A percentile compares a stretch with the other conserved stretches of the same genome.
These are phyloP conservation scores for Chymomyza fuscimana DNA, from an alignment of 2,888 invertebrate species.

Conservation along the genomic window DNA sequence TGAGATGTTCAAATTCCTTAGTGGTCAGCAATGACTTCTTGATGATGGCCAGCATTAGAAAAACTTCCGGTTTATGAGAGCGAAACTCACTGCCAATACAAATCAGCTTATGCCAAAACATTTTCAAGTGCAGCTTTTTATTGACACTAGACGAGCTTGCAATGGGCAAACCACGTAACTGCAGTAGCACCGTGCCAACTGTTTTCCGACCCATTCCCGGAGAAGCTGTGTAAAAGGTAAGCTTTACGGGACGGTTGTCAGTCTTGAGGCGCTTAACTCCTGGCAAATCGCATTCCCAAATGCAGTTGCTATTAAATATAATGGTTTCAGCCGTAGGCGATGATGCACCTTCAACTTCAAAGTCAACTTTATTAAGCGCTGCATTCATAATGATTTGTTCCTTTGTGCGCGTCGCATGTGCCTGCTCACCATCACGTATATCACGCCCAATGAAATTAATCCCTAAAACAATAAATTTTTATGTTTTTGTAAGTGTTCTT, in stretches of 20 bases:
- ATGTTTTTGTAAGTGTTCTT: neutral
- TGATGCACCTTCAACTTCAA: slow-evolving; percentile 85
- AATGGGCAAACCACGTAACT: slow-evolving; percentile 85
- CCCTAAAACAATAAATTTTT: slow-evolving; percentile 31
- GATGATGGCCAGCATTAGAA: slow-evolving; percentile 83
- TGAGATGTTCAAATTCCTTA: slow-evolving; percentile 62
- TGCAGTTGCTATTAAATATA: slow-evolving; percentile 86
- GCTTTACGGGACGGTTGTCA: slow-evolving; percentile 86
- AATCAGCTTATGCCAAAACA: slow-evolving; percentile 84
- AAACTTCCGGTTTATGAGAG: slow-evolving; percentile 83
- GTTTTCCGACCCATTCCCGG: slow-evolving; percentile 79
- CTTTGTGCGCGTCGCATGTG: slow-evolving; percentile 24
- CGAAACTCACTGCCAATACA: slow-evolving; percentile 83
- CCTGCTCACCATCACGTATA: slow-evolving; percentile 30
- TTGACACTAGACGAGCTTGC: slow-evolving; percentile 81
- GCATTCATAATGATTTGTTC: slow-evolving; percentile 83
- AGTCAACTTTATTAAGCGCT: slow-evolving; percentile 84
- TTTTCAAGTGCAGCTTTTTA: slow-evolving; percentile 78
- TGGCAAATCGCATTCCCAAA: slow-evolving; percentile 89
- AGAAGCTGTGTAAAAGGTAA: slow-evolving; percentile 82
- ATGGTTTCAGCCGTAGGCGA: slow-evolving; percentile 81
- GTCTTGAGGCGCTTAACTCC: slow-evolving; percentile 86
- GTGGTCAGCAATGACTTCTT: slow-evolving; percentile 79
- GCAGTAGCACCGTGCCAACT: slow-evolving; percentile 86
- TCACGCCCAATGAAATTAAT: slow-evolving; percentile 53